These are phyloP conservation scores for Lutraria lutraria DNA, from an alignment of 2,888 invertebrate genomes.

Conservation along the genomic window DNA sequence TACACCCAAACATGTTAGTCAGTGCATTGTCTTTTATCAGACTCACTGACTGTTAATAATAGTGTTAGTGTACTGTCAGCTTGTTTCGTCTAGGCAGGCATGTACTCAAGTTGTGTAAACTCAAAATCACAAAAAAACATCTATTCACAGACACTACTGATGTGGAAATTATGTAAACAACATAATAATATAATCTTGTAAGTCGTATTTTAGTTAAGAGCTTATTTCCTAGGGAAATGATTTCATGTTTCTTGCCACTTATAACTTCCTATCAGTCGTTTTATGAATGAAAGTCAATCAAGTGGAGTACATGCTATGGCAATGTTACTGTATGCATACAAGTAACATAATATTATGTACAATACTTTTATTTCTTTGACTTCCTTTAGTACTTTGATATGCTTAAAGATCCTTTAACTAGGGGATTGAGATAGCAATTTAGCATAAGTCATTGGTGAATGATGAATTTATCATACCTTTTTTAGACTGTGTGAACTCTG, in stretches of 20 bases:
- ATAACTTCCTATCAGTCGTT: neutral
- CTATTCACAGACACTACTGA: neutral
- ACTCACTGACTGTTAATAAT: too few species aligned
- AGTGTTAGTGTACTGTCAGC: neutral
- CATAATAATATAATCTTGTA: neutral
- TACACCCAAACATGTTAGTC: too few species aligned
- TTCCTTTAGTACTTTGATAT: too few species aligned
- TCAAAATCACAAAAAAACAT: neutral
- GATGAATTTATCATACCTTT: too few species aligned
- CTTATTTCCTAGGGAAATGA: conserved; percentile 17
- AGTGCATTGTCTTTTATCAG: too few species aligned
- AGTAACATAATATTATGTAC: too few species aligned
- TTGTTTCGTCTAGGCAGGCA: neutral
- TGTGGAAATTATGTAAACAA: neutral
- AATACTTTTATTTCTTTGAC: too few species aligned
- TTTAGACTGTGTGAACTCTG: too few species aligned
- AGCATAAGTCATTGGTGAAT: too few species aligned
- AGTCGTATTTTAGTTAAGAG: conserved; percentile 1
- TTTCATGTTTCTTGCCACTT: conserved; percentile 3
- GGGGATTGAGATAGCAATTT: too few species aligned
- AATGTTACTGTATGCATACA: too few species aligned
- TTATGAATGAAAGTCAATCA: conserved; percentile 18
- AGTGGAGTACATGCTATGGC: neutral
- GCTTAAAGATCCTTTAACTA: too few species aligned
- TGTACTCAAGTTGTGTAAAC: neutral